Evolutionary conservation across 2,113 vertebrate species (phyloP).

Genomic region (Trochalopteron elliotii): DNA sequence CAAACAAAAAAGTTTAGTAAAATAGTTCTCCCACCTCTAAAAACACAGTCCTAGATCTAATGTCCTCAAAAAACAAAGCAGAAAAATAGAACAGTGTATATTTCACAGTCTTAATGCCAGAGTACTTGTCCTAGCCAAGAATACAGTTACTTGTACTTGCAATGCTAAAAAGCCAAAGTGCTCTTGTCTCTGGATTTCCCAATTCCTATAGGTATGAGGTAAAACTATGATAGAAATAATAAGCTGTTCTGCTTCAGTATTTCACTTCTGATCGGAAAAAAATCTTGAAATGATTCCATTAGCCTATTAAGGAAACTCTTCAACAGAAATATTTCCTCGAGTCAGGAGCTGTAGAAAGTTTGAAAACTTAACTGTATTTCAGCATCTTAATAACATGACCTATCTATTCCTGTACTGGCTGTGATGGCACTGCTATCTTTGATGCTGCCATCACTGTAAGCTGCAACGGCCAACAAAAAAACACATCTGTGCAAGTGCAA

Average conservation of each 20-base stretch:
- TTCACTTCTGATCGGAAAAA: neutral
- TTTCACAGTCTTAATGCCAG: neutral
- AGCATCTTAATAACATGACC: neutral
- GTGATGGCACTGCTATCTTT: neutral
- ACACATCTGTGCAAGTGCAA: neutral
- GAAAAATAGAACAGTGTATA: neutral
- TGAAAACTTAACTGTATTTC: neutral
- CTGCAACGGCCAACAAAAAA: neutral
- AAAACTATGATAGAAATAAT: neutral
- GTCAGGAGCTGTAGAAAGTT: neutral
- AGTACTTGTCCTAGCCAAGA: neutral
- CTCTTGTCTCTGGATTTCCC: neutral
- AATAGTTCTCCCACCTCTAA: neutral
- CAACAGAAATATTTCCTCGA: neutral
- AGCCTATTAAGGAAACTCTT: neutral
- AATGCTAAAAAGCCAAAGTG: neutral
- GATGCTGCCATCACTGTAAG: neutral
- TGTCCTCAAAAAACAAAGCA: neutral
- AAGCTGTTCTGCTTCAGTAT: neutral
- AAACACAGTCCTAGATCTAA: neutral
- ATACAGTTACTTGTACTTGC: neutral
- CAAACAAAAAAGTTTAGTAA: conserved; percentile 15
- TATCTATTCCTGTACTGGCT: neutral
- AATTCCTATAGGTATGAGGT: neutral
- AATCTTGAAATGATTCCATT: neutral